Conservation (phyloP, 2,113 vertebrate species). For the Trogon melanurus region DNA sequence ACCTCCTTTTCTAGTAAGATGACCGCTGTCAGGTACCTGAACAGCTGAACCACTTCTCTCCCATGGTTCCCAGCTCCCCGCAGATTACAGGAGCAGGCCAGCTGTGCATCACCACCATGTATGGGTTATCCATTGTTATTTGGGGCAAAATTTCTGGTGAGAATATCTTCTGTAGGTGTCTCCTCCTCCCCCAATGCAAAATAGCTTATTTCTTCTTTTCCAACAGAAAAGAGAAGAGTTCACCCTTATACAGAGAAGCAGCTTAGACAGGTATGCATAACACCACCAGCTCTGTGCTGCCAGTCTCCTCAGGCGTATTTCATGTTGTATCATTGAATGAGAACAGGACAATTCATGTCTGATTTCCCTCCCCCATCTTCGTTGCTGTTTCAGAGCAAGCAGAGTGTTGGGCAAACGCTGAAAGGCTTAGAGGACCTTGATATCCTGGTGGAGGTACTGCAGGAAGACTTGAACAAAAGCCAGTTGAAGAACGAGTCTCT, state of each 20-base stretch:
- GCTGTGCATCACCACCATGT: neutral
- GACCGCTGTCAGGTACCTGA: neutral
- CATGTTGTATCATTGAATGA: neutral
- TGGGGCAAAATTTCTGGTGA: neutral
- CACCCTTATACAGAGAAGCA: constrained; percentile 67
- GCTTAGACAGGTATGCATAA: constrained; percentile 72
- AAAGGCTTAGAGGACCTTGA: constrained; percentile 85
- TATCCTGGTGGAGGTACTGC: constrained; percentile 86
- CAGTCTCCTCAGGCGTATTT: constrained; percentile 43
- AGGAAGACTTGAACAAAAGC: constrained; percentile 81
- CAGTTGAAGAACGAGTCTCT: neutral
- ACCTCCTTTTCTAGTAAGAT: neutral
- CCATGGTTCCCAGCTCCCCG: neutral
- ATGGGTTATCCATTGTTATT: accelerated
- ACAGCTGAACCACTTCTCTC: neutral
- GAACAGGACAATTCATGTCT: constrained; percentile 54
- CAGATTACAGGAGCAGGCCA: neutral
- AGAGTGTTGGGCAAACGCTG: neutral
- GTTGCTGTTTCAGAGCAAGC: constrained; percentile 71
- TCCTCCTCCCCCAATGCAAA: neutral
- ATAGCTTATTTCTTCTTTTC: neutral
- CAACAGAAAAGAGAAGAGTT: constrained; percentile 78
- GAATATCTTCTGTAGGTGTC: neutral
- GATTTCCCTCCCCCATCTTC: constrained; percentile 2
- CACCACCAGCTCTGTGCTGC: neutral